These are phyloP conservation scores for Corapipo altera DNA, from an alignment of 2,113 vertebrate genomes.

Conservation along the genomic window DNA sequence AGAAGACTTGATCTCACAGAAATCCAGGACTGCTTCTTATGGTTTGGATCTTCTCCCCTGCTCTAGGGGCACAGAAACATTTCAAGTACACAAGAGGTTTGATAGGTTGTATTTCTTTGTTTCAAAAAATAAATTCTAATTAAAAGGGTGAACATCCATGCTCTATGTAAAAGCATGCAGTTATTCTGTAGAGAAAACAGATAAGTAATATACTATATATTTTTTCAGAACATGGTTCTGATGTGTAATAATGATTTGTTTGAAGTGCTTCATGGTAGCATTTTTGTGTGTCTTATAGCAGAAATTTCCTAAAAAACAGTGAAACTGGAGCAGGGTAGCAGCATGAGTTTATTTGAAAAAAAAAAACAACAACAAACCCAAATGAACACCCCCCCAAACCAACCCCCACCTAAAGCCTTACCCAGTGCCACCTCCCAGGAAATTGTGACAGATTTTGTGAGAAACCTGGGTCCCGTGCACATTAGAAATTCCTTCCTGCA, in stretches of 20 bases:
- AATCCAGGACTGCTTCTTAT: background rate
- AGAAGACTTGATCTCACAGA: background rate
- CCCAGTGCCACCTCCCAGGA: conserved; percentile 49
- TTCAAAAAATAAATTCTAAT: background rate
- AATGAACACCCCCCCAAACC: background rate
- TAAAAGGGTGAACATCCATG: background rate
- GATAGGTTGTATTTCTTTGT: background rate
- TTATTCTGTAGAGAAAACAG: background rate
- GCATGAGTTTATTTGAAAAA: background rate
- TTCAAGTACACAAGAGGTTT: background rate
- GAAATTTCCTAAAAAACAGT: conserved; percentile 38
- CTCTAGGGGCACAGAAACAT: background rate
- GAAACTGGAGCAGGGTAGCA: conserved; percentile 29
- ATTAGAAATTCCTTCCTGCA: conserved; percentile 75
- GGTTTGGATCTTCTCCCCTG: background rate
- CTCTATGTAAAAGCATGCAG: background rate
- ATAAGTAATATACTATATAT: background rate
- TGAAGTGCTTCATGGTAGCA: conserved; percentile 1
- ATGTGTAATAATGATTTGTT: background rate
- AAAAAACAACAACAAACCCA: background rate
- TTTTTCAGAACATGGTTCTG: background rate
- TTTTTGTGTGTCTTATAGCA: conserved; percentile 33
- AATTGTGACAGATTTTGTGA: conserved; percentile 66
- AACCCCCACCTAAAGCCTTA: background rate
- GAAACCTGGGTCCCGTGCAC: conserved; percentile 57